These are phyloP conservation scores for Panagrolaimus sp. DNA, from an alignment of 1,140 invertebrate genomes.

Conservation along the genomic window DNA sequence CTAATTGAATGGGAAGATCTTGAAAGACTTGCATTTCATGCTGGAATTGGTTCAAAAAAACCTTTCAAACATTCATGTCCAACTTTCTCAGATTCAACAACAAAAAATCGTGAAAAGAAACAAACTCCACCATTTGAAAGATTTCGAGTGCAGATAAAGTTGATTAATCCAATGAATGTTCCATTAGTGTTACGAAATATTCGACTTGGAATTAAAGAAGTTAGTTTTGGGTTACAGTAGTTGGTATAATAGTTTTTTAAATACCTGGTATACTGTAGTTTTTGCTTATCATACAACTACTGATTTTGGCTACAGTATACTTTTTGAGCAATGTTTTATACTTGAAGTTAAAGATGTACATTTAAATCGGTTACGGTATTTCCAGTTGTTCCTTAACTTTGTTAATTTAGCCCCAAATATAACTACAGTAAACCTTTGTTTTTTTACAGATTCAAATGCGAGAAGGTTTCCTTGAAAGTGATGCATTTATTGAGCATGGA, in stretches of 20 bases:
- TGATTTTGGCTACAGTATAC: too few relatives aligned
- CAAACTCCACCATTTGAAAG: slow-evolving; percentile 21
- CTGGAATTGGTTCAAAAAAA: background rate
- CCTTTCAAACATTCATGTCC: background rate
- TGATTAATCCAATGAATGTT: slow-evolving; percentile 23
- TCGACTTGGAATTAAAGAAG: background rate
- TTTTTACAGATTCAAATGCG: background rate
- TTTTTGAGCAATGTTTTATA: too few relatives aligned
- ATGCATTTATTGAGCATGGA: background rate
- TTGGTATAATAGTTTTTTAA: too few relatives aligned
- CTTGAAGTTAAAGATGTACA: too few relatives aligned
- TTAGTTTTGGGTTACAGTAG: background rate
- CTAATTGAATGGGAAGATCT: slow-evolving; percentile 22
- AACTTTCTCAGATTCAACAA: slow-evolving; percentile 3
- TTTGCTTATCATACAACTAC: too few relatives aligned
- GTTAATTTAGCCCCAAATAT: too few relatives aligned
- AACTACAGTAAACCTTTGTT: too few relatives aligned
- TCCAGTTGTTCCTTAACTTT: too few relatives aligned
- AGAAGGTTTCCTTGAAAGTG: background rate
- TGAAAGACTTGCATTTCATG: slow-evolving; percentile 15
- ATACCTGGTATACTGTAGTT: too few relatives aligned
- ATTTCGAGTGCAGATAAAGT: slow-evolving; percentile 6
- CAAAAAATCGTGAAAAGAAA: slow-evolving; percentile 14
- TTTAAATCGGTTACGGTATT: too few relatives aligned
- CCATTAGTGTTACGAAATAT: slow-evolving; percentile 10